Conservation (phyloP, 2,113 vertebrate species). For the Oncorhynchus tshawytscha region DNA sequence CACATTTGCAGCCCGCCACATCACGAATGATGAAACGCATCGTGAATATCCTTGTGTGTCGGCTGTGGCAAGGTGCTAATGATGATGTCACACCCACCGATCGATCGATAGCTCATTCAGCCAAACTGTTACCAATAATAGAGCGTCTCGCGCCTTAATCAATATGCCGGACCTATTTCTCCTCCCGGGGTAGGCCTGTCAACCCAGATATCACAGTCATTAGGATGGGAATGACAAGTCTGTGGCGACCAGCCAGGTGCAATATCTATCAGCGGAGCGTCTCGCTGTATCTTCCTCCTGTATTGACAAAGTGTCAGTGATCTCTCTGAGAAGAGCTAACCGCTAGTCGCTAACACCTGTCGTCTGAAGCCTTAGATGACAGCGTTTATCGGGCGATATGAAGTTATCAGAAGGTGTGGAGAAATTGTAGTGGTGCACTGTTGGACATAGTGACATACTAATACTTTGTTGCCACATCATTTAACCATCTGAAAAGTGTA, state of each 20-base stretch:
- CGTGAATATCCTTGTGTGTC: conserved; percentile 33
- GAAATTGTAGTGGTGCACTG: neutral
- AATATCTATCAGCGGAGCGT: conserved; percentile 28
- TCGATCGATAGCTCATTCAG: conserved; percentile 66
- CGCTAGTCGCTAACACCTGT: conserved; percentile 28
- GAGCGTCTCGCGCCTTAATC: conserved; percentile 43
- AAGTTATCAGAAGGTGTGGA: neutral
- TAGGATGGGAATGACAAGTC: conserved; percentile 55
- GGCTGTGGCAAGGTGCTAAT: conserved; percentile 22
- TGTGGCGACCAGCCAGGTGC: conserved; percentile 3
- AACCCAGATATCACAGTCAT: conserved; percentile 44
- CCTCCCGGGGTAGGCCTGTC: conserved; percentile 14
- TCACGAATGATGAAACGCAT: too few species aligned
- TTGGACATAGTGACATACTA: neutral
- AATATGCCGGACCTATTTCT: conserved; percentile 33
- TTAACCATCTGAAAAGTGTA: too few species aligned
- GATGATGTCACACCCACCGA: conserved; percentile 27
- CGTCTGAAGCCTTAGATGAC: conserved; percentile 12
- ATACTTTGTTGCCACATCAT: too few species aligned
- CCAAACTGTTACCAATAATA: conserved; percentile 61
- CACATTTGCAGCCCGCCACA: too few species aligned
- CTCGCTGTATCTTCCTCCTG: conserved; percentile 19
- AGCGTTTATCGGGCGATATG: conserved; percentile 26
- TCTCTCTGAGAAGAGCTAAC: conserved; percentile 20
- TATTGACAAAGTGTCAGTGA: conserved; percentile 35